Conservation (phyloP, 1,140 invertebrate species). For the Neoseiulus cucumeris region DNA sequence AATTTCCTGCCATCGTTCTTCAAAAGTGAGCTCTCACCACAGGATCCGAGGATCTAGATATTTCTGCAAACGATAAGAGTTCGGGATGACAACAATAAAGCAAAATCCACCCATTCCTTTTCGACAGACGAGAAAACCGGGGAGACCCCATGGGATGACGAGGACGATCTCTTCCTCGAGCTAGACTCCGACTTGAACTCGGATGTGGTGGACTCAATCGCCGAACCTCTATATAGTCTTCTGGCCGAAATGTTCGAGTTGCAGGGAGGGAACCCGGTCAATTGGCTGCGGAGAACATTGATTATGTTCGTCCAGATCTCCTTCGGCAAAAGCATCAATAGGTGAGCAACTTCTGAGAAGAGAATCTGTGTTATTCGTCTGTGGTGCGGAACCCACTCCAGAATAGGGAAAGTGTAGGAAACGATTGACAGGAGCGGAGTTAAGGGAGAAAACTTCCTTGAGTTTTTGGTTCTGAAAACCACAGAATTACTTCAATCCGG, state of each 20-base stretch:
- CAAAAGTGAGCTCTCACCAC: neutral
- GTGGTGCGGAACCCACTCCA: no score
- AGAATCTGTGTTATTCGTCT: no score
- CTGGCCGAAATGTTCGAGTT: slow-evolving; percentile 67
- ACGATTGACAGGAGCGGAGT: no score
- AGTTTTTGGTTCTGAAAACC: no score
- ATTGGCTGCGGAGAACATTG: slow-evolving; percentile 59
- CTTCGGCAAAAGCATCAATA: slow-evolving; percentile 71
- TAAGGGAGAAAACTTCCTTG: no score
- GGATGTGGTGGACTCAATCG: slow-evolving; percentile 45
- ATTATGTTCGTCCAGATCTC: slow-evolving; percentile 80
- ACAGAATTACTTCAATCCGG: no score
- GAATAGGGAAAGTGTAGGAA: no score
- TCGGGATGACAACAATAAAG: no score
- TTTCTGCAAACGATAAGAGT: neutral
- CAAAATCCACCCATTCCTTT: no score
- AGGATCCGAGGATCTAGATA: neutral
- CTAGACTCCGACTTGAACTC: slow-evolving; percentile 14
- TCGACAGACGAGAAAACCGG: neutral
- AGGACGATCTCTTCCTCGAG: slow-evolving; percentile 11
- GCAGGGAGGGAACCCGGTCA: slow-evolving; percentile 47
- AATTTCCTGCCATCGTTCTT: slow-evolving; percentile 5
- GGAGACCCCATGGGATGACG: neutral
- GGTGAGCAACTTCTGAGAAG: slow-evolving; percentile 32
- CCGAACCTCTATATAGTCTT: slow-evolving; percentile 61